Evolutionary conservation across 2,113 vertebrate genomes (phyloP), one percentile per base, ranked within the genome.

Genomic region (Phalacrocorax carbo): DNA sequence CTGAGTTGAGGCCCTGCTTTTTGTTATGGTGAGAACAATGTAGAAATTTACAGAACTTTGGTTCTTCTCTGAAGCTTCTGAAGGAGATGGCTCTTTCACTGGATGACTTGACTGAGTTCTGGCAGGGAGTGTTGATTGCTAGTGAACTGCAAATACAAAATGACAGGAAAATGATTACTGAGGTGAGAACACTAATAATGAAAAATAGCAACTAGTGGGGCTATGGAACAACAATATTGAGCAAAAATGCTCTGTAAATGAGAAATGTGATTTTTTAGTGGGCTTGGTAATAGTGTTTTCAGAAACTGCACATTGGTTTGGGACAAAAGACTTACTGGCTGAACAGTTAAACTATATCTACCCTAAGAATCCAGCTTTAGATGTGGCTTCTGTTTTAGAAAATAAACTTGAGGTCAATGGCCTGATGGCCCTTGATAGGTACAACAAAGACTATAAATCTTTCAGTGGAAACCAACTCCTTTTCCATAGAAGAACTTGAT

Each of bases 91-190:
- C 7, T 69, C 7, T 61, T 72, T 12, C n/a, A 40, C 11, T 12
- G 5, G 27, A 5, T 32, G 13, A 52, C 14, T 62, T 32, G 19
- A 25, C 5, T 72, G 69, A 55, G 18, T 32, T 85, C 20, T 55
- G 60, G 3, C 27, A 71, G 16, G 7, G 32, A 60, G 11, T 5
- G 4, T 15, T 54, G 26, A 18, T 36, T 0, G 1, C 7, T 20
- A 44, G 21, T 13, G n/a, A 73, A 36, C 44, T 51, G 38, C 19
- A 58, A 88, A 78, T 22, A 64, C n/a, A 60, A 58, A 90, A 88
- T 22, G 16, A 76, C 40, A 86, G 13, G 11, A n/a, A 80, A 91
- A 58, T 58, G 17, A 3, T 71, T 62, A 52, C 30, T 38, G 20
- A 29, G 44, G 51, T 32, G 11, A 62, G 21, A 80, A 73, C 13